Percentiles rank a stretch among this genome's conserved stretches.
phyloP scores from a whole-genome alignment of 1,140 invertebrate genomes.

The Pissodes strobi region DNA sequence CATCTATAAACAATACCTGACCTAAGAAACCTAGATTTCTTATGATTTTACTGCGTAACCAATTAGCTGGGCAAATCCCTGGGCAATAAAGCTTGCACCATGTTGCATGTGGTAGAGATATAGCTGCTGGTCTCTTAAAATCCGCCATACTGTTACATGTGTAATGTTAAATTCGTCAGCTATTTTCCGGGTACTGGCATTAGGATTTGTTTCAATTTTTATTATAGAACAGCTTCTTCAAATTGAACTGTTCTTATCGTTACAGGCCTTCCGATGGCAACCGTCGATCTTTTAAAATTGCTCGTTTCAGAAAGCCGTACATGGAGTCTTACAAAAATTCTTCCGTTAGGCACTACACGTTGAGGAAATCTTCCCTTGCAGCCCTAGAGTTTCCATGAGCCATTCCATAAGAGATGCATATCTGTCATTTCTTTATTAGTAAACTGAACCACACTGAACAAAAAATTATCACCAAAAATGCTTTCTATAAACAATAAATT shows the following conservation, averaged over 20 bases:
- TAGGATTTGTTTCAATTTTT: conserved; percentile 3
- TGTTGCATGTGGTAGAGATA: conserved; percentile 28
- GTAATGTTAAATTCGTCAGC: conserved; percentile 17
- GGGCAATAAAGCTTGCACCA: conserved; percentile 22
- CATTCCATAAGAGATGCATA: not conserved
- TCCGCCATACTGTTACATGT: conserved; percentile 12
- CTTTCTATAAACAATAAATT: too few relatives aligned
- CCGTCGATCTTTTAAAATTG: not conserved
- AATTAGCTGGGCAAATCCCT: conserved; percentile 15
- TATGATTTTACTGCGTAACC: too few relatives aligned
- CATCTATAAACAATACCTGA: conserved; percentile 17
- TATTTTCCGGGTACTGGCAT: conserved; percentile 27
- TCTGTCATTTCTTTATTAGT: not conserved
- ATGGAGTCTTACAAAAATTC: not conserved
- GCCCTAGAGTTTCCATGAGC: not conserved
- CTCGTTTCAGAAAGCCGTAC: not conserved
- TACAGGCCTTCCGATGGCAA: too few relatives aligned
- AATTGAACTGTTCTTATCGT: conserved; percentile 12
- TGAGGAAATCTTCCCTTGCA: not conserved
- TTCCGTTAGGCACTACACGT: too few relatives aligned
- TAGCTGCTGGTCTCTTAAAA: conserved; percentile 31
- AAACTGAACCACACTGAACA: not conserved
- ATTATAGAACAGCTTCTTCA: conserved; percentile 17
- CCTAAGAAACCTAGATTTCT: conserved; percentile 1
- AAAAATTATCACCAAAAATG: too few relatives aligned